Evolutionary conservation across 2,797 vertebrate genomes (phyloP).

Genomic region (Micrastur ruficollis): DNA sequence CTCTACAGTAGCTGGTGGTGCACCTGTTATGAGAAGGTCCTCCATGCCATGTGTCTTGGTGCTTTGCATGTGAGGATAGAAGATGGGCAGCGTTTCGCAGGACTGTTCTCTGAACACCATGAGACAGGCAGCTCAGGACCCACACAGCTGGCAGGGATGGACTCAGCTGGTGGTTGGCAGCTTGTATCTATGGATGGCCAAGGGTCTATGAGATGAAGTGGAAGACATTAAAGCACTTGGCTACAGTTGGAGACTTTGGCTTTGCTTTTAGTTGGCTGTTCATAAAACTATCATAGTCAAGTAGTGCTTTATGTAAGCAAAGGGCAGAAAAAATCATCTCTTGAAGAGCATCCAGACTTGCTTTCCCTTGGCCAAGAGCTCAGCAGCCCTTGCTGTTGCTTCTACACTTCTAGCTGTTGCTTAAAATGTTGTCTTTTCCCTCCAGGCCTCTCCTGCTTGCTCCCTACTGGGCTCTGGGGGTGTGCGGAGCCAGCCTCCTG

Average conservation of each 20-base stretch:
- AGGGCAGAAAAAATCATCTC: background rate
- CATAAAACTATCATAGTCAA: fast-evolving
- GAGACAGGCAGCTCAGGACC: background rate
- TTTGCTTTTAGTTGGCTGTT: background rate
- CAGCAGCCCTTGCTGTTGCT: background rate
- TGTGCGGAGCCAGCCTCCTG: fast-evolving
- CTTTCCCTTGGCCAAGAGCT: background rate
- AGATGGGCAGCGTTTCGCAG: background rate
- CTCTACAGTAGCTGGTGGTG: fast-evolving
- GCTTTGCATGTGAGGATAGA: background rate
- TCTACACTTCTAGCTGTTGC: background rate
- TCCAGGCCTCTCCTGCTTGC: background rate
- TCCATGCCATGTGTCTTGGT: background rate
- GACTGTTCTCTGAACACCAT: fast-evolving
- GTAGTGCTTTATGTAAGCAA: background rate
- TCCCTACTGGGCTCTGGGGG: background rate
- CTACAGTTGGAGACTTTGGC: background rate
- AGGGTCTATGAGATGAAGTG: background rate
- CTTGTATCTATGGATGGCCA: background rate
- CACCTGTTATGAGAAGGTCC: background rate
- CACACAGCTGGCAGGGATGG: fast-evolving
- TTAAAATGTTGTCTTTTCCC: background rate
- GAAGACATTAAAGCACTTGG: background rate
- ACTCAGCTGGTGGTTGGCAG: background rate
- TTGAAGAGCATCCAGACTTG: background rate